Percentiles rank a stretch among this genome's conserved stretches.
Conservation (phyloP, 2,888 invertebrate genomes). For the Aricia artaxerxes region DNA sequence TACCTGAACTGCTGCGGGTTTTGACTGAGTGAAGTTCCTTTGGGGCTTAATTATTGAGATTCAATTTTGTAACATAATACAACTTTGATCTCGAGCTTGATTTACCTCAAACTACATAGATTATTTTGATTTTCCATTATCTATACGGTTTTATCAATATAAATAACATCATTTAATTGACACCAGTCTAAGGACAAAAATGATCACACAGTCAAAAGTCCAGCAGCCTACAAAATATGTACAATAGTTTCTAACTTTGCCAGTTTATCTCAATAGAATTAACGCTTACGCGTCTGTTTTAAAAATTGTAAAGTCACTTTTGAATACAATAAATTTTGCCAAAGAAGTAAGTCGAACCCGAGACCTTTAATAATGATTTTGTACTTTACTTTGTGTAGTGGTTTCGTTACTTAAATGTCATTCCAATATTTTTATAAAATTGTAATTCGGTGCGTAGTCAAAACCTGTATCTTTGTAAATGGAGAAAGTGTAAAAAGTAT, state of each 20-base stretch:
- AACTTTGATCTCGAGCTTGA: background rate
- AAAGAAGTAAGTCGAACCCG: constrained; percentile 72
- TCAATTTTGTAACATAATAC: background rate
- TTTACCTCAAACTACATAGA: background rate
- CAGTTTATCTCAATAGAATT: constrained; percentile 72
- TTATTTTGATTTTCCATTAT: too few relatives aligned
- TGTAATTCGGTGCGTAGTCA: constrained; percentile 62
- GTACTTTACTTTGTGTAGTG: constrained; percentile 51
- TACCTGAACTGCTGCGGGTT: constrained; percentile 26
- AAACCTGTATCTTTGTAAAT: constrained; percentile 66
- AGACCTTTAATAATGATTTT: constrained; percentile 49
- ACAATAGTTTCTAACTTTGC: constrained; percentile 66
- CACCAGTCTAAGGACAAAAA: constrained; percentile 37
- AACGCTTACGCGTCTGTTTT: constrained; percentile 66
- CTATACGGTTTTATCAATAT: too few relatives aligned
- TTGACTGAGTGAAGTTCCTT: background rate
- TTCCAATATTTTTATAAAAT: constrained; percentile 73
- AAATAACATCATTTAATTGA: background rate
- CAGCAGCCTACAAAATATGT: constrained; percentile 51
- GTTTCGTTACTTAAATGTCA: constrained; percentile 50
- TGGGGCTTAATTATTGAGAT: background rate
- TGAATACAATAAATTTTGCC: constrained; percentile 73
- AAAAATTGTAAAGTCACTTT: constrained; percentile 78
- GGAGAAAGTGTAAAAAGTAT: constrained; percentile 73
- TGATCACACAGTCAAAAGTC: constrained; percentile 42